Base-by-base conservation (phyloP, 1,140 invertebrate species). In the Eumaeus atala region DNA sequence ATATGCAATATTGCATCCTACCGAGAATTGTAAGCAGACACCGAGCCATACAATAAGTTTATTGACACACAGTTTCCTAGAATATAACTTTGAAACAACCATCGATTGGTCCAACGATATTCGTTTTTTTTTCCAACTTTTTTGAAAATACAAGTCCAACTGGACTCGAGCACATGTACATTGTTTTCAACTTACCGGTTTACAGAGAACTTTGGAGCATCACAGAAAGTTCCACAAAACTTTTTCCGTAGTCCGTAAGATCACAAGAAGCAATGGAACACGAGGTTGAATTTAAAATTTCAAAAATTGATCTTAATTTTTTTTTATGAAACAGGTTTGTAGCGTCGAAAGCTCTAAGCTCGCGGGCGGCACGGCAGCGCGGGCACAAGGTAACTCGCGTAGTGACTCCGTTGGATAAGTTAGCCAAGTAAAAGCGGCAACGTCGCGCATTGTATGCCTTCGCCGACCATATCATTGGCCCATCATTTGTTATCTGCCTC, bases 61-160 rank as follows among this genome's bases (percentile, higher is more conserved):
- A 16, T 44, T 44, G 40, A 44, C 40, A 44, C 40, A 16, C 9
- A 17, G 8, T 14, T 44, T 44, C 40, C 40, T 44, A 44, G 40
- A 44, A 44, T 44, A 44, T 40, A 40, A 40, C 40, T 44, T 44
- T 9, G 40, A 44, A 44, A 44, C 40, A 44, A 44, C 12, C 17
- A 28, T 16, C 40, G 40, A 44, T 44, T 16, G 12, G 38, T 8
- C 40, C 21, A 28, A 28, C 21, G 40, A 9, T 44, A 16, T 16
- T 16, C 17, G 17, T 14, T 16, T 40, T 12, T 16, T 44, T 44
- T 44, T 44, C 16, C 12, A n/a, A 40, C 40, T 44, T 44, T 44
- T 44, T 40, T 44, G 12, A 9, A 16, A 16, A 40, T 40, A 40
- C 40, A 14, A 44, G 40, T 44, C 14, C 14, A 44, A 44, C 40